Base-by-base conservation (phyloP, 2,797 vertebrate genomes). In the Caiman crocodilus region DNA sequence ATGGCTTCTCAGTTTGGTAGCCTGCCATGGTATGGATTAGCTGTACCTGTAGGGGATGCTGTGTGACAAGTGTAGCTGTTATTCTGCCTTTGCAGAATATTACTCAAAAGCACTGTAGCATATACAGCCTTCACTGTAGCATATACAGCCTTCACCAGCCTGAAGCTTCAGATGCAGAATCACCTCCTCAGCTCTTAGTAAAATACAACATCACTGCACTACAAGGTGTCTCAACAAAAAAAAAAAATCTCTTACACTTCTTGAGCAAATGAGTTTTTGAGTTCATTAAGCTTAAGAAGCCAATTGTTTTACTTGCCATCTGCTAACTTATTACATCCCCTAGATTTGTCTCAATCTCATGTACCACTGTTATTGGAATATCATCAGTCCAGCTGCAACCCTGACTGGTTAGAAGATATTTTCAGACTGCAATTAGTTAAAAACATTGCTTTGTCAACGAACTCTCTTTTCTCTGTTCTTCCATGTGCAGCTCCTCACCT, bases 231-330 rank as follows among this genome's bases (percentile, higher is more conserved):
- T 87, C 32, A 89, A 79, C 84, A 5, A 75, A 28, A 69, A 18
- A 18, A 75, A 73, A 26, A 8, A 82, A 87, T 78, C 30, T 57
- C 65, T 13, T 71, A 55, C 10, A 30, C 26, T 87, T 92, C 90
- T 73, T 71, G 15, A 87, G 65, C 65, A 93, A 92, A 90, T 67
- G 81, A 83, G 20, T 14, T 87, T 85, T 71, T 58, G 57, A 87
- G 64, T 82, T 95, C 87, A 85, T 84, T 87, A 88, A 35, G 83
- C n/a, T 90, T 78, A 82, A 90, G 73, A 76, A 84, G 35, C 20
- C 67, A 93, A 14, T 71, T 80, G 64, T 73, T 96, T 90, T 67
- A 59, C 59, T 81, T 89, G n/a, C 75, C 71, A 84, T 91, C 85
- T 90, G 65, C 67, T 89, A 80, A 56, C 18, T 83, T 90, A 73